Evolutionary conservation across 2,797 vertebrate species (phyloP).

Genomic region (Orestias chungarensis): DNA sequence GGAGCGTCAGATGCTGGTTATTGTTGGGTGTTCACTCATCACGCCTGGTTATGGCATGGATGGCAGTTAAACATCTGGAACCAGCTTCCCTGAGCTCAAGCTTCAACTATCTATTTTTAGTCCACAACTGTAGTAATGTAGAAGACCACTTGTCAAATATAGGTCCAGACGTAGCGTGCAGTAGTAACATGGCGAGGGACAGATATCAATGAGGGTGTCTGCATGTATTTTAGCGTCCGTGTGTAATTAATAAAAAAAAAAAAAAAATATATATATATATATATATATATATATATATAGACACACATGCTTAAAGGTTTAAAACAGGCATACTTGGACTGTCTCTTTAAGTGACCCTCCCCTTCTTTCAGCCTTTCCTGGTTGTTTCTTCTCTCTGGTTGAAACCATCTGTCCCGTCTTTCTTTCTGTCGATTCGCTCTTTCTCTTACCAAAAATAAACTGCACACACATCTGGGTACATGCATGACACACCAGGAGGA

Average conservation of each 20-base stretch:
- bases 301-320: too few relatives aligned
- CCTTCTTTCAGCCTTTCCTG: constrained; percentile 47
- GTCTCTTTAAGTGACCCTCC: constrained; percentile 71
- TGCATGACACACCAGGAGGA: constrained; percentile 14
- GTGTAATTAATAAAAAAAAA: not conserved
- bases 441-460: constrained; percentile 45
- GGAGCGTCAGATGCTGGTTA: not conserved
- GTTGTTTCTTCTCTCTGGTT: constrained; percentile 71
- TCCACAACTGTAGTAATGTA: not conserved
- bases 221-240: not conserved
- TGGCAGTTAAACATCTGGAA: not conserved
- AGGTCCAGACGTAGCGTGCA: too few relatives aligned
- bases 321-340: constrained; percentile 49
- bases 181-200: not conserved
- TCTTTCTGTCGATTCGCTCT: constrained; percentile 1
- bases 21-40: not conserved
- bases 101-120: not conserved
- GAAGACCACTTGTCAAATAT: not conserved
- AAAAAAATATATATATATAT: too few relatives aligned
- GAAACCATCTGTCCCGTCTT: constrained; percentile 68
- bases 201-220: not conserved
- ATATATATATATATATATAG: too few relatives aligned
- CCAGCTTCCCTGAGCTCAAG: not conserved
- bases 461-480: constrained; percentile 18
- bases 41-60: not conserved